Evolutionary conservation across 2,113 vertebrate genomes (phyloP), one percentile per base, ranked within the genome.

Genomic region (Chauna torquata): DNA sequence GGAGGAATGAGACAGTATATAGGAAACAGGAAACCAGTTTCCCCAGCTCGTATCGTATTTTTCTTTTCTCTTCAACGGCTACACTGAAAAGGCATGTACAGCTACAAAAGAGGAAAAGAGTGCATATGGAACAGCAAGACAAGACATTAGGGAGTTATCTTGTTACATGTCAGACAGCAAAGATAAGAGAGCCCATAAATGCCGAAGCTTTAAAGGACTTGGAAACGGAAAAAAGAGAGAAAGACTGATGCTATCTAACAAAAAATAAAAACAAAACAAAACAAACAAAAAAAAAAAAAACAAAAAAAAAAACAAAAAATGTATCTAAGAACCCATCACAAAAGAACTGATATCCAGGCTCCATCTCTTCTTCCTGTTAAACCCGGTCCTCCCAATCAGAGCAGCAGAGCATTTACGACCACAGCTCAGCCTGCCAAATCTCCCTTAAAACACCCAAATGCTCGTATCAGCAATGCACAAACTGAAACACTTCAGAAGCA

Each of bases 401-500:
- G 27, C 76, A 62, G 34, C 28, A 52, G 19, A 61, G 34, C 82
- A 71, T 82, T 92, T 88, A 91, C 50, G 62, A 17, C 9, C 28
- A 18, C 55, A 82, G 32, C 17, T 30, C 32, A 87, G 81, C 25
- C 65, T 84, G 77, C 23, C 86, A 71, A 68, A 54, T 42, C 11
- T 81, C 32, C 59, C 6, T 1, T 58, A 81, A 83, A 94, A 71
- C 50, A 94, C 54, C 52, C 92, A 49, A 79, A 54, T 36, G 42
- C 12, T 86, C 20, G 32, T 52, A 36, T 25, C 69, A 47, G 69
- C 36, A 68, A 50, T 19, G 74, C 64, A 50, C 69, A 70, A 70
- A 62, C 64, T n/a, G 47, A 96, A 96, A 79, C 68, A 54, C 38
- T 94, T 79, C 69, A 91, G 81, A 86, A 89, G 59, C 22, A 80